Evolutionary conservation across 1,140 invertebrate species (phyloP).

Genomic region (Andrena cerasifolii): DNA sequence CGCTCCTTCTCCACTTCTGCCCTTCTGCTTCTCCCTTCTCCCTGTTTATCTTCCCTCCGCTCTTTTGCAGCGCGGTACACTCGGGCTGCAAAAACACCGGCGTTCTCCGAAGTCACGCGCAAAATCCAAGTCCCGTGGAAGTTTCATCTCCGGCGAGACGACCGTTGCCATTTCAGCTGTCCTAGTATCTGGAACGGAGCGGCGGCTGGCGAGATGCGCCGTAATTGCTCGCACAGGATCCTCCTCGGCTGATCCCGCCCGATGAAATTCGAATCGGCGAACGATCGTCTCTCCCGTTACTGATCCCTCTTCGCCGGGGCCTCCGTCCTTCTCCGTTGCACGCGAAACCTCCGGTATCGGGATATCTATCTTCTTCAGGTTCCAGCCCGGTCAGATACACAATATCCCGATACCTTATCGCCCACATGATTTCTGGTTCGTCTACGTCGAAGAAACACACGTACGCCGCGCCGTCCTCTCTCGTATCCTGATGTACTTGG

Average conservation of each 20-base stretch:
- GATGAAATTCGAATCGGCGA: constrained; percentile 54
- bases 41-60: neutral
- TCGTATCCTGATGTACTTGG: neutral
- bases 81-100: neutral
- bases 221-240: constrained; percentile 40
- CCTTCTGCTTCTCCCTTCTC: neutral
- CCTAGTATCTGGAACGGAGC: too few species aligned
- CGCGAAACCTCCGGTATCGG: constrained; percentile 52
- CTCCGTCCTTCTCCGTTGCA: constrained; percentile 33
- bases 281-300: constrained; percentile 37
- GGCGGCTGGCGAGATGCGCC: neutral
- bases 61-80: neutral
- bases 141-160: neutral
- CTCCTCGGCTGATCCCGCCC: constrained; percentile 31
- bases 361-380: constrained; percentile 62
- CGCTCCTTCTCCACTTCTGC: constrained; percentile 11
- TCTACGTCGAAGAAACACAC: constrained; percentile 50
- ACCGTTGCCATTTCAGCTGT: neutral
- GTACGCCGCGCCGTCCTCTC: constrained; percentile 14
- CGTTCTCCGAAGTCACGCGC: neutral
- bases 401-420: constrained; percentile 66
- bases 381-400: constrained; percentile 61
- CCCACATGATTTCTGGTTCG: constrained; percentile 64
- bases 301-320: constrained; percentile 47
- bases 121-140: constrained; percentile 41